A percentile compares a stretch with the other conserved stretches of the same genome.
These are phyloP conservation scores for Dendrolimus kikuchii DNA, from an alignment of 1,140 invertebrate genomes.

Conservation along the genomic window DNA sequence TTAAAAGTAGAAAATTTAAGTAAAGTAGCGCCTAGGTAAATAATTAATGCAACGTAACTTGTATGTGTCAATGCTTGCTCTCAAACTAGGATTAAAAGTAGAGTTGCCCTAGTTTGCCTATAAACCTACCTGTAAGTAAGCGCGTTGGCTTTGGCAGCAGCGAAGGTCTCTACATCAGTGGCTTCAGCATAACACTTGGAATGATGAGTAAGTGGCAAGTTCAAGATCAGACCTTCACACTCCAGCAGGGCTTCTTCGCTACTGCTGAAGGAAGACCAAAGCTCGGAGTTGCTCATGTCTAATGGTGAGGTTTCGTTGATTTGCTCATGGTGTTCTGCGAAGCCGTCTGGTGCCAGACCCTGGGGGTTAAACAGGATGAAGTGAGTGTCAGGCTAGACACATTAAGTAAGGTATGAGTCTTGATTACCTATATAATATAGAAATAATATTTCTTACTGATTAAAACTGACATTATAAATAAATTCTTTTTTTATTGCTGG, in stretches of 20 bases:
- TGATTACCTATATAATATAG: no score
- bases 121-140: slow-evolving; percentile 75
- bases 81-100: slow-evolving; percentile 1
- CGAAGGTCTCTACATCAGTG: slow-evolving; percentile 51
- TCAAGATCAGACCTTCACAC: slow-evolving; percentile 82
- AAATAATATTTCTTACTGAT: no score
- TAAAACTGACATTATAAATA: no score
- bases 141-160: slow-evolving; percentile 74
- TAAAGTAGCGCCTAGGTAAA: no score
- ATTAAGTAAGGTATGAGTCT: neutral
- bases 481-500: no score
- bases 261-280: slow-evolving; percentile 83
- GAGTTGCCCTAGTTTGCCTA: slow-evolving; percentile 3
- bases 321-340: slow-evolving; percentile 74
- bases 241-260: slow-evolving; percentile 83
- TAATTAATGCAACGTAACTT: no score
- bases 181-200: slow-evolving; percentile 63
- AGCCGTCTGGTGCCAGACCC: slow-evolving; percentile 75
- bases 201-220: slow-evolving; percentile 79
- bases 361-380: slow-evolving; percentile 21
- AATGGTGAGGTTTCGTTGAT: slow-evolving; percentile 76
- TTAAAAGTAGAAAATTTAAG: no score
- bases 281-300: slow-evolving; percentile 82
- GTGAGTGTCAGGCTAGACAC: neutral
- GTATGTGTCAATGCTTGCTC: no score